Base-by-base conservation (phyloP, 2,888 invertebrate genomes). In the Heterodera filipjevi region DNA sequence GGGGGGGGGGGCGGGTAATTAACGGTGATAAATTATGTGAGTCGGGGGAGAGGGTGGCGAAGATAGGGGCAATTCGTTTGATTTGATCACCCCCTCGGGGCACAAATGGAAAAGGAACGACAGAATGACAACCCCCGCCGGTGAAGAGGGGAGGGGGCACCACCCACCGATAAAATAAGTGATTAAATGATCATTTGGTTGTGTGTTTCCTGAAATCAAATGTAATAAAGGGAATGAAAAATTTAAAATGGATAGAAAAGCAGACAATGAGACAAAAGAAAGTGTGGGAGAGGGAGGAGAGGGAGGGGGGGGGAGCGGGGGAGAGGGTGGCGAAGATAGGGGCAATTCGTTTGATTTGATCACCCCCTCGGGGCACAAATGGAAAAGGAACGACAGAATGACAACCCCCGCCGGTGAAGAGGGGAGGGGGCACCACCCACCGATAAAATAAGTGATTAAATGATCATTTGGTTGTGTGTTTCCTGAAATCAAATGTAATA, bases 341-440 rank as follows among this genome's bases (percentile, higher is more conserved):
- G 27, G 59, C 59, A 59, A 59, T 59, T n/a, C n/a, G n/a, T n/a
- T n/a, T 59, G 19, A n/a, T 59, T 59, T 59, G 59, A 59, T 59
- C 59, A 22, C 27, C 8, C 59, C 59, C 59, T 27, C 59, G 27
- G 59, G 59, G n/a, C 10, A n/a, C n/a, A 59, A 59, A n/a, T 59
- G 59, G 59, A 2, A 27, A 59, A 59, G 27, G 59, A 59, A n/a
- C 59, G 59, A 59, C 59, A 59, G n/a, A 59, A 59, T 10, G 59
- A 59, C 59, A 59, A n/a, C n/a, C 59, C 59, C 27, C 27, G 59
- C n/a, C n/a, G 59, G 59, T n/a, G 59, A 59, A 6, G 59, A 27
- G n/a, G 39, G 39, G 59, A 27, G 59, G 59, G 27, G 19, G 59
- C 8, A 59, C 49, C 49, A 49, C 49, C 49, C 49, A 49, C 49